Base-by-base conservation (phyloP, 2,113 vertebrate genomes). In the Salvelinus namaycush region DNA sequence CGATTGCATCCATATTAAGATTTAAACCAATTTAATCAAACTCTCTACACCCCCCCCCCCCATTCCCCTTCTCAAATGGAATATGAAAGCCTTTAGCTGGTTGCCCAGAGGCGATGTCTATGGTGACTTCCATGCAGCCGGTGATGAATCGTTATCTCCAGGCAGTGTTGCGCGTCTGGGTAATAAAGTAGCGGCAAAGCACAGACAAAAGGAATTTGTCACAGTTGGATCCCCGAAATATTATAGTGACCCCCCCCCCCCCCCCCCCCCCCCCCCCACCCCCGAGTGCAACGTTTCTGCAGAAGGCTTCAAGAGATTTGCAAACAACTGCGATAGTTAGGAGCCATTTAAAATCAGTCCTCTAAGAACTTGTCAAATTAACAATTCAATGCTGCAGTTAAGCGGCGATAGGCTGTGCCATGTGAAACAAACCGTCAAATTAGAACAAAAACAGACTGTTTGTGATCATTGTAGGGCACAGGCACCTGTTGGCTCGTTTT, bases 151-250 rank as follows among this genome's bases (percentile, higher is more conserved):
- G 90, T 86, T 92, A 84, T 91, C 93, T 92, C 76, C 90, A 86
- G 92, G 93, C 92, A 72, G 85, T 89, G 89, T 64, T 83, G 86
- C 89, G 89, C 87, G 89, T 89, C 87, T 89, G 91, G 90, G 91
- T 94, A 94, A 94, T 93, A 94, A 93, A 94, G 92, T 93, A 93
- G 81, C 89, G 84, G 90, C 90, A 91, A 62, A 22, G 59, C 18
- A 87, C 87, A 93, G 92, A 94, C 93, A 93, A 93, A 91, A 87
- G 88, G 88, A 92, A 94, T 94, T 91, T 92, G 93, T 94, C 93
- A 93, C 92, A 91, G 92, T 90, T 89, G 86, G 86, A 81, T 81
- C 83, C 77, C 67, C 84, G 83, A 86, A 89, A 86, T 88, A 89
- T 60, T 60, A 89, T 85, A 83, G 90, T 88, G 89, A 90, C 90